Base-by-base conservation (phyloP, 2,888 invertebrate genomes). In the Spialia ferax region DNA sequence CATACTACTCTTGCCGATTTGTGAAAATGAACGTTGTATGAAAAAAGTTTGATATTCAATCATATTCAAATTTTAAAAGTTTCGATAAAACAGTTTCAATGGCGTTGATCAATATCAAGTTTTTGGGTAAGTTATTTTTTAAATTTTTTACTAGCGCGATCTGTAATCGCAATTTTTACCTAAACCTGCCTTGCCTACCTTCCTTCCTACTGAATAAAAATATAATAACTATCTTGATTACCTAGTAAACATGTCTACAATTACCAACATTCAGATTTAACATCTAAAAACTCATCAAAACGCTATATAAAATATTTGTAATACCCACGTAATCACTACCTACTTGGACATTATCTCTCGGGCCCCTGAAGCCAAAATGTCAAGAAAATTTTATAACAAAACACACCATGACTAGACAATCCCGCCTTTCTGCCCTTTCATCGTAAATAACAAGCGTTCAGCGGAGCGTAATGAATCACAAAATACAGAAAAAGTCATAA, bases 51-150 rank as follows among this genome's bases (percentile, higher is more conserved):
- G 68, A 22, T 63, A n/a, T n/a, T n/a, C n/a, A n/a, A 35, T 10
- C 48, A 50, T n/a, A 63, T n/a, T 42, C 20, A 50, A 63, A 18
- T 66, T 26, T 52, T 66, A 45, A 50, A 23, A 50, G 18, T 50
- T 22, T 13, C 22, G 23, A 35, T 65, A 67, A 69, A 63, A 63
- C 0, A 63, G 65, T 55, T 8, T 83, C 78, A 78, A 91, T 91
- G 91, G 91, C 91, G 78, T 84, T 89, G 79, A 83, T 91, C 70
- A 82, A 81, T 75, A 72, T 90, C 56, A 91, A 91, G 75, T 73
- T 84, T 76, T 85, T 91, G 65, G 89, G 91, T 91, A 66, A 87
- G 91, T 88, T 69, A 70, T 48, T 68, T 59, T 23, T 38, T 57
- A 38, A 13, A 2, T 5, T 3, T 23, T 23, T 52, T 2, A 38